Evolutionary conservation across 2,888 invertebrate species (phyloP).

Genomic region (Cerastis rubricosa): DNA sequence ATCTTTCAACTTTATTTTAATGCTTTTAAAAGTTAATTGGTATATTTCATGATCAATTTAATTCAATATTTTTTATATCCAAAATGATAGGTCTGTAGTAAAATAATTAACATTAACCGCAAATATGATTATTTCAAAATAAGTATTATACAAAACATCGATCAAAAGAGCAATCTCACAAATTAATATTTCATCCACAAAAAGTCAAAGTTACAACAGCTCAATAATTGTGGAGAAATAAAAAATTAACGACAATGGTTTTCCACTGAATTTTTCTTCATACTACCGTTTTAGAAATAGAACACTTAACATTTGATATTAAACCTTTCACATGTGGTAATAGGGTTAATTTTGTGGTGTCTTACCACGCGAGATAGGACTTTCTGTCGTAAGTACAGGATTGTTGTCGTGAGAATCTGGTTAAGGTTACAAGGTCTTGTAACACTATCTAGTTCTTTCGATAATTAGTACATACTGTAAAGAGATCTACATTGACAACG

Average conservation of each 20-base stretch:
- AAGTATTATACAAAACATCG: no score
- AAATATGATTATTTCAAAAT: not conserved
- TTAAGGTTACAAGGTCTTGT: slow-evolving; percentile 17
- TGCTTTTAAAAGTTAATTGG: not conserved
- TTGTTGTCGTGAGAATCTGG: slow-evolving; percentile 42
- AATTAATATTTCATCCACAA: slow-evolving; percentile 40
- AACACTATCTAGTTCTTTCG: slow-evolving; percentile 10
- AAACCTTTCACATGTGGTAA: not conserved
- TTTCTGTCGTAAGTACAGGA: not conserved
- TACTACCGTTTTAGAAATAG: not conserved
- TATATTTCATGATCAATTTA: not conserved
- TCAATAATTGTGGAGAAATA: slow-evolving; percentile 37
- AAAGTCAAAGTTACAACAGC: slow-evolving; percentile 36
- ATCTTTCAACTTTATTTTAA: not conserved
- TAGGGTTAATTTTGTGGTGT: slow-evolving; percentile 2
- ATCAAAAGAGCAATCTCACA: no score
- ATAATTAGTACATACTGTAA: not conserved
- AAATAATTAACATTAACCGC: not conserved
- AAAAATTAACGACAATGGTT: slow-evolving; percentile 47
- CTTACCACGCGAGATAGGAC: slow-evolving; percentile 9
- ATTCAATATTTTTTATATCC: not conserved
- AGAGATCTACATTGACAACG: not conserved
- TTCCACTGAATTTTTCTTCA: slow-evolving; percentile 45
- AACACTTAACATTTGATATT: not conserved
- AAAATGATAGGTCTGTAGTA: not conserved